phyloP scores from a whole-genome alignment of 2,797 vertebrate species.

The Scolopax rusticola region DNA sequence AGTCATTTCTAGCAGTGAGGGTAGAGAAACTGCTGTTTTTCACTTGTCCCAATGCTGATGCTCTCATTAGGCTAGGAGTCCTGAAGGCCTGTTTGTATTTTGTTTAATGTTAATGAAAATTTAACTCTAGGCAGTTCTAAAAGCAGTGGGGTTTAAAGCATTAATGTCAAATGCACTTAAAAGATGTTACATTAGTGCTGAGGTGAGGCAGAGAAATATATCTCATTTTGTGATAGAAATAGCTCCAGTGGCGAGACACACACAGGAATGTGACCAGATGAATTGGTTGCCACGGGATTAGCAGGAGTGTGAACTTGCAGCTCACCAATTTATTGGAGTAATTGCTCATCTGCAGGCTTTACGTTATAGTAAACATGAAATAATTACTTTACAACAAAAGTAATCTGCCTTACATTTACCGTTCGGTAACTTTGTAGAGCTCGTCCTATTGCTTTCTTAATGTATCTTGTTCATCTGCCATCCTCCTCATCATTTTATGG shows the following conservation, averaged over 20 bases:
- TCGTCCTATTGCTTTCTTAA: background rate
- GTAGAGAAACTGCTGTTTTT: background rate
- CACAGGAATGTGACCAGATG: background rate
- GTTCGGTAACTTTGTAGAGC: background rate
- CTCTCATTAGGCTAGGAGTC: background rate
- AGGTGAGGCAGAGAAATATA: conserved; percentile 17
- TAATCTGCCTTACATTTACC: background rate
- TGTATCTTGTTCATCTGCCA: background rate
- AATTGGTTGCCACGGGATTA: background rate
- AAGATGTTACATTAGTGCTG: background rate
- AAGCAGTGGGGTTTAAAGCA: conserved; percentile 32
- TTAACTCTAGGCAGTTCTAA: background rate
- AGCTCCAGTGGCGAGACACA: background rate
- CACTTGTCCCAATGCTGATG: background rate
- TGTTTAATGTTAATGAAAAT: conserved; percentile 17
- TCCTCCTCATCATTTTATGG: background rate
- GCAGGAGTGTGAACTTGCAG: background rate
- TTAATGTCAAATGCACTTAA: background rate
- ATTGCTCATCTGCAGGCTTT: conserved; percentile 17
- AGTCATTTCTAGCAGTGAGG: background rate
- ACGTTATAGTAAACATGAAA: background rate
- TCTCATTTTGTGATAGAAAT: conserved; percentile 8
- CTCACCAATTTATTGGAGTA: background rate
- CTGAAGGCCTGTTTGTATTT: conserved; percentile 11
- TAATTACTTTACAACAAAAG: background rate